Conservation (phyloP, 2,888 invertebrate genomes). For the Microctonus hyperodae region DNA sequence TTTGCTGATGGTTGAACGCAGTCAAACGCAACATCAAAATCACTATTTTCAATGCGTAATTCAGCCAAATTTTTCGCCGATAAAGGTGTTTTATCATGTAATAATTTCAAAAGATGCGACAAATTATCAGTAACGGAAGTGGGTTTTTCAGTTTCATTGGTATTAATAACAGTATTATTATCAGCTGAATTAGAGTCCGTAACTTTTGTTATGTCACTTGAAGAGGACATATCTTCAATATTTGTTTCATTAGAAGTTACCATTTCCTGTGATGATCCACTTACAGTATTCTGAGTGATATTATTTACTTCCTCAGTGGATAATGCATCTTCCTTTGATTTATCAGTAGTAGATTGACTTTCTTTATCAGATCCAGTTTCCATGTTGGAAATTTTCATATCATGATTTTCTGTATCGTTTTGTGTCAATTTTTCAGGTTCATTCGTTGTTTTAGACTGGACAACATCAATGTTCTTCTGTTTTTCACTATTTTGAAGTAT, state of each 20-base stretch:
- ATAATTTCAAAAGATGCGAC: constrained; percentile 70
- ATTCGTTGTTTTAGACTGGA: constrained; percentile 18
- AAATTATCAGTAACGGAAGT: constrained; percentile 53
- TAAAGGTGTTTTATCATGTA: constrained; percentile 72
- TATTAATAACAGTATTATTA: background rate
- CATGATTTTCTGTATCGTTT: constrained; percentile 36
- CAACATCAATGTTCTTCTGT: constrained; percentile 19
- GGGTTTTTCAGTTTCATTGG: constrained; percentile 20
- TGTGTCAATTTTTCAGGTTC: constrained; percentile 16
- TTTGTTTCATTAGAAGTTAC: constrained; percentile 34
- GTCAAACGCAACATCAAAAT: constrained; percentile 81
- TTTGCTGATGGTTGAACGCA: constrained; percentile 92
- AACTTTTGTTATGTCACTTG: constrained; percentile 3
- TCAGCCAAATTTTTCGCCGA: constrained; percentile 70
- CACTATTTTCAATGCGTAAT: constrained; percentile 75
- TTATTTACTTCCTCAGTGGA: background rate
- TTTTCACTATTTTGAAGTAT: constrained; percentile 29
- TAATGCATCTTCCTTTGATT: background rate
- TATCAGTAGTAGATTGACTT: background rate
- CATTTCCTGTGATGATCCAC: constrained; percentile 21
- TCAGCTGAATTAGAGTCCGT: constrained; percentile 9
- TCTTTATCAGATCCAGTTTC: constrained; percentile 31
- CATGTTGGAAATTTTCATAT: constrained; percentile 38
- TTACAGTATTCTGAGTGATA: background rate
- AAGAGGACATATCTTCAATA: constrained; percentile 23